Conservation (phyloP, 2,797 vertebrate genomes). For the Hemibagrus guttatus region DNA sequence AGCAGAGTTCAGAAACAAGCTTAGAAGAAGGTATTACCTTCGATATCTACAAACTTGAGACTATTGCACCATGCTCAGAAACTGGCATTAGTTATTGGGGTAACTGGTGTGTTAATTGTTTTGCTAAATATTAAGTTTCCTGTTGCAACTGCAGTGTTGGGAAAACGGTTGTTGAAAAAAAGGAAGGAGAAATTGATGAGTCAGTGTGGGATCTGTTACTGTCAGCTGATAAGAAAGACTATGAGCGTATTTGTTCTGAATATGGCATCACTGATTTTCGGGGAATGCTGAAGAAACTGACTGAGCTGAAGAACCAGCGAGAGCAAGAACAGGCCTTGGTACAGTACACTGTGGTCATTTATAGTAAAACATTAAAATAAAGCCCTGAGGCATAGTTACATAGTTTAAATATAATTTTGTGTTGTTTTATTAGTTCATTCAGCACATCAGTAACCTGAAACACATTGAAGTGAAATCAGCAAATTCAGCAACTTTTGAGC, state of each 20-base stretch:
- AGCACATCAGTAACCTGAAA: slow-evolving; percentile 73
- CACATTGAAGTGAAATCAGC: slow-evolving; percentile 78
- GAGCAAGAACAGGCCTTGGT: slow-evolving; percentile 81
- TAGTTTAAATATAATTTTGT: not conserved
- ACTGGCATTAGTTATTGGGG: not conserved
- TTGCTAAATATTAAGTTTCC: not conserved
- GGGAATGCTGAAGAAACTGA: slow-evolving; percentile 85
- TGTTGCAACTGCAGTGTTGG: slow-evolving; percentile 40
- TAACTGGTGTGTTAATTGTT: not conserved
- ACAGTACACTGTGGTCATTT: slow-evolving; percentile 64
- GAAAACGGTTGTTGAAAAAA: slow-evolving; percentile 56
- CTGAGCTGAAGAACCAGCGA: slow-evolving; percentile 75
- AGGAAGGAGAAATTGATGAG: slow-evolving; percentile 70
- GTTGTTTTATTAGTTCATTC: slow-evolving; percentile 73
- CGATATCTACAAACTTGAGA: not conserved
- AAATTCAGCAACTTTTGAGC: slow-evolving; percentile 77
- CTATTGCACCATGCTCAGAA: not conserved
- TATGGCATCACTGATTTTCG: slow-evolving; percentile 86
- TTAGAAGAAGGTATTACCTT: slow-evolving; percentile 76
- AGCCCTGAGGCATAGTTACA: not conserved
- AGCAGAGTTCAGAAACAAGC: slow-evolving; percentile 72
- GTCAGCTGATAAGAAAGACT: slow-evolving; percentile 87
- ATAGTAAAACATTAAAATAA: slow-evolving; percentile 54
- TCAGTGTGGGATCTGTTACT: slow-evolving; percentile 87
- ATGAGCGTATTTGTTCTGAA: slow-evolving; percentile 83